Evolutionary conservation across 2,113 vertebrate genomes (phyloP).

Genomic region (Anoura caudifer): DNA sequence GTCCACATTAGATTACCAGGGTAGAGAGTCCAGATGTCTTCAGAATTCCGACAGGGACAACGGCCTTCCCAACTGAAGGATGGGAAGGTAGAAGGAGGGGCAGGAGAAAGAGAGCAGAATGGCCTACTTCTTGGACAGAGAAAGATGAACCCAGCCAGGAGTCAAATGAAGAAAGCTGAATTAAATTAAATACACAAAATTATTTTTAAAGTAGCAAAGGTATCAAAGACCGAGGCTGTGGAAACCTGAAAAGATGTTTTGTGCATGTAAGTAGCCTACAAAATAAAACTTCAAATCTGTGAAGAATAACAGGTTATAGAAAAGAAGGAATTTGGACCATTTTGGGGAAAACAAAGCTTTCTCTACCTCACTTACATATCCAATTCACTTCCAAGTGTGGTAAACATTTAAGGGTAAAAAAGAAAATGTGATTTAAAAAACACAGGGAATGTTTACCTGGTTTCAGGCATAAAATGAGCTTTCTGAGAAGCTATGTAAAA

Average conservation of each 20-base stretch:
- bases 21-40: background rate
- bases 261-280: background rate
- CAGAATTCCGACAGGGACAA: background rate
- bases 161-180: background rate
- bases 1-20: no score
- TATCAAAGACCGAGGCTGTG: background rate
- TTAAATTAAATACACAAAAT: background rate
- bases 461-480: background rate
- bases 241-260: background rate
- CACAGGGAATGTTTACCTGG: background rate
- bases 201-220: background rate
- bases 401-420: background rate
- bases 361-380: background rate
- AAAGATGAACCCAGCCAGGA: background rate
- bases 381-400: background rate
- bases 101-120: background rate
- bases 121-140: background rate
- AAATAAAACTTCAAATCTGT: background rate
- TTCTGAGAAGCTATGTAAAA: background rate
- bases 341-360: background rate
- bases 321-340: background rate
- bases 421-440: background rate
- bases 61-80: background rate
- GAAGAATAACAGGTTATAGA: background rate
- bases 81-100: background rate